Evolutionary conservation across 2,797 vertebrate species (phyloP), one percentile per base, ranked within the genome.

Genomic region (Myotis pilosus): DNA sequence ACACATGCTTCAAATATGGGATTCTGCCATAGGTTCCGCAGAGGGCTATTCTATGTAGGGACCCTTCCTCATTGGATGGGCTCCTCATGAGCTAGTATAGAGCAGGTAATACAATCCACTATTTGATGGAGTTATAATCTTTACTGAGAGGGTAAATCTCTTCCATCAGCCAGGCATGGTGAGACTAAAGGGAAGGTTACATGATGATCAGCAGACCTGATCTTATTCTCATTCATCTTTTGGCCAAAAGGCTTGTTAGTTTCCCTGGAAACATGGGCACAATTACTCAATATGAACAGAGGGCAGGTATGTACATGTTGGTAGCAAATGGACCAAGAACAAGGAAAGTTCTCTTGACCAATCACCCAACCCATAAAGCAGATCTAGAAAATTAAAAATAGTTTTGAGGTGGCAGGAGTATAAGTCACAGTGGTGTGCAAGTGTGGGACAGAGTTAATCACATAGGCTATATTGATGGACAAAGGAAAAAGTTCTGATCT

Each of bases 401-500:
- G 5, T 53, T 88, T 83, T 88, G 53, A 72, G 33, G 19, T 94
- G 51, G 72, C 38, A 75, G 78, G 4, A 75, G 8, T 84, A 47
- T 44, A 91, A 91, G 49, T 74, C 64, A 79, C 13, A 66, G 23
- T 19, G 8, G 5, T 89, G 16, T 57, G 0, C 38, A 90, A 66
- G 30, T 76, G 10, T 66, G 41, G 38, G 17, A 30, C 2, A 82
- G 87, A 74, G 8, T 66, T 81, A 84, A 83, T 82, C 5, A 78
- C 19, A 68, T 5, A 16, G 25, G 20, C 55, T n/a, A 89, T 49
- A 55, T 9, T 78, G 15, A 78, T 44, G 51, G 49, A 53, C 51
- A 80, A 92, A 96, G 8, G 10, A 55, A 89, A 10, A 49, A 90
- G 82, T 79, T 94, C 12, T 91, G 33, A 90, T 22, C 20, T 53